Percentiles rank a stretch among this genome's conserved stretches.
Conservation (phyloP, 2,113 vertebrate genomes). For the Ia io region DNA sequence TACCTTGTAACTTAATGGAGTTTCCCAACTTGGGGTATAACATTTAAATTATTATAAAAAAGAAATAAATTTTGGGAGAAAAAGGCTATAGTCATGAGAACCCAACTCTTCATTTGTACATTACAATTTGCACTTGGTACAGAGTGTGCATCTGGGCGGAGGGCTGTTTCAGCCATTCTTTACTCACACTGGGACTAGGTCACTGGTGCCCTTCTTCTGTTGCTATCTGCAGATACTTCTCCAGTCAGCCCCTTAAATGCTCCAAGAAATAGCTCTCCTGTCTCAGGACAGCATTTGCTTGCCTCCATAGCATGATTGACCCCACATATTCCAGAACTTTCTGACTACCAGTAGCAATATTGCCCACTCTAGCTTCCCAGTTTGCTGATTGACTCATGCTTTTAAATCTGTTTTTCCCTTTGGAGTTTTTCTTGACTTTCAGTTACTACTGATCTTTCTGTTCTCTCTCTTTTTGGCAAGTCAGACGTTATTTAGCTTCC, state of each 20-base stretch:
- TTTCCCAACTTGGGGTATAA: not conserved
- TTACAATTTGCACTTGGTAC: not conserved
- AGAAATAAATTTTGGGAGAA: not conserved
- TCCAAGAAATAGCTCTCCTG: not conserved
- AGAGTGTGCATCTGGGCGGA: not conserved
- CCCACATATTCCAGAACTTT: not conserved
- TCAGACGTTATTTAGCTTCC: not conserved
- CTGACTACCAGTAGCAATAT: not conserved
- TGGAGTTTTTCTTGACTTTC: not conserved
- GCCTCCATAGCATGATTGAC: not conserved
- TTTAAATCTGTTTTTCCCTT: not conserved
- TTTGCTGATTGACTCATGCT: not conserved
- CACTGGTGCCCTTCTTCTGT: not conserved
- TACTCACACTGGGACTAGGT: not conserved
- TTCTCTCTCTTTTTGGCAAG: not conserved
- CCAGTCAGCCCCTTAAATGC: not conserved
- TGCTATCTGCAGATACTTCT: not conserved
- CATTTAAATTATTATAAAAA: constrained; percentile 1
- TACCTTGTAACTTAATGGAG: not conserved
- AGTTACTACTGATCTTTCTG: not conserved
- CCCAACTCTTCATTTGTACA: not conserved
- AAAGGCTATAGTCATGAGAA: not conserved
- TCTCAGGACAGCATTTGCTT: not conserved
- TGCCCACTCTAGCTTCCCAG: not conserved
- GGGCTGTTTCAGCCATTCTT: not conserved